phyloP scores from a whole-genome alignment of 2,113 vertebrate genomes.

The Tupaia tana region DNA sequence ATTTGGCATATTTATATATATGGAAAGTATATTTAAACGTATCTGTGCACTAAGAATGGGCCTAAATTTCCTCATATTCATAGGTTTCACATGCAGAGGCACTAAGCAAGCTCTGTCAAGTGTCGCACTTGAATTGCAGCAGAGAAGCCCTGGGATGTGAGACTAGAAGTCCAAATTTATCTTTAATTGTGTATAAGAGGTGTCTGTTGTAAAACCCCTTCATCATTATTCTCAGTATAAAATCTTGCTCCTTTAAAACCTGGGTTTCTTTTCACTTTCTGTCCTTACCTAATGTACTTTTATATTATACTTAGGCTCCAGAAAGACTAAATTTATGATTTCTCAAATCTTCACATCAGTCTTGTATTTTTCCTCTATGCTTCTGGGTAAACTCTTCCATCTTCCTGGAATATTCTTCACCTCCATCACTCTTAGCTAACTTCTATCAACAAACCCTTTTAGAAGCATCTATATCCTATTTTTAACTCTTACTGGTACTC shows the following conservation, averaged over 20 bases:
- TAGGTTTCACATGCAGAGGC: background rate
- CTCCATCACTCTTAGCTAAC: background rate
- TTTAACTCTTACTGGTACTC: background rate
- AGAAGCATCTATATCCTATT: background rate
- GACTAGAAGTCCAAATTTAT: background rate
- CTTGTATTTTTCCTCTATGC: background rate
- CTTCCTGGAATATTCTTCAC: background rate
- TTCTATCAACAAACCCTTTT: background rate
- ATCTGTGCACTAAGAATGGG: background rate
- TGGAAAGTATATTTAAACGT: background rate
- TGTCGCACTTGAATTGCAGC: rapidly evolving
- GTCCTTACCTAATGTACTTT: background rate
- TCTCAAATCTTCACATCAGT: background rate
- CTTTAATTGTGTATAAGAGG: background rate
- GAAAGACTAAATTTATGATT: background rate
- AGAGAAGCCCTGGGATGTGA: background rate
- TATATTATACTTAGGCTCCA: background rate
- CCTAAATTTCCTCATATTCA: background rate
- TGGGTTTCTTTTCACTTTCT: background rate
- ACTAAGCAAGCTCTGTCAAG: background rate
- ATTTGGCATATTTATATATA: background rate
- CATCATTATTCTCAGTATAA: background rate
- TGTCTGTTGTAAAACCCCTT: background rate
- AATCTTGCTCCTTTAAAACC: background rate
- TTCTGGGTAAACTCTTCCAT: background rate